These are phyloP conservation scores for Dufourea novaeangliae DNA, from an alignment of 1,140 invertebrate genomes.

Conservation along the genomic window DNA sequence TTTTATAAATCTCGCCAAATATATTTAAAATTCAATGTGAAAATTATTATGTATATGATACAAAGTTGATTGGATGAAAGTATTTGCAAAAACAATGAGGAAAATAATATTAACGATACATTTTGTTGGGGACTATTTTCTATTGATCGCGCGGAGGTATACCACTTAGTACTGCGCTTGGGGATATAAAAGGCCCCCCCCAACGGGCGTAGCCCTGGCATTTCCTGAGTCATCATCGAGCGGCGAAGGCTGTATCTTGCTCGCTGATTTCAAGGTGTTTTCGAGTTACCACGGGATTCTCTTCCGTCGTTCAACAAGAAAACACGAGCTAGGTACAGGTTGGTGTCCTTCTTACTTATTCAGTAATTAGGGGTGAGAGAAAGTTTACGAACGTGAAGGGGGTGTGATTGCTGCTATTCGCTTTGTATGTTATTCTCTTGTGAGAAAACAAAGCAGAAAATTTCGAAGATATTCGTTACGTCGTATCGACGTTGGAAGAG, in stretches of 20 bases:
- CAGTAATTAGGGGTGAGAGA: conserved; percentile 46
- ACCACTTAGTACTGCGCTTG: conserved; percentile 20
- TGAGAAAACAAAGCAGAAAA: background rate
- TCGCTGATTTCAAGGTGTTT: conserved; percentile 41
- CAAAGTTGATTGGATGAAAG: fast-evolving
- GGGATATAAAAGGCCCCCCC: conserved; percentile 63
- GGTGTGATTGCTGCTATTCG: background rate
- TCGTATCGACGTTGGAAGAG: background rate
- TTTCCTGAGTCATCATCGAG: conserved; percentile 49
- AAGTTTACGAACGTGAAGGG: background rate
- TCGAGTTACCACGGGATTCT: conserved; percentile 22
- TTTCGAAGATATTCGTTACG: background rate
- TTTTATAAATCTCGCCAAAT: background rate
- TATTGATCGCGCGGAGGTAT: conserved; percentile 57
- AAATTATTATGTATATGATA: fast-evolving
- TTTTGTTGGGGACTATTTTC: conserved; percentile 66
- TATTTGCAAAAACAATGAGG: background rate
- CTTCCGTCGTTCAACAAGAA: conserved; percentile 55
- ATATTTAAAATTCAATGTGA: background rate
- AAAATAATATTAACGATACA: background rate
- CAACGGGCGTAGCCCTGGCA: conserved; percentile 23
- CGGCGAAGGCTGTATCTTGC: conserved; percentile 58
- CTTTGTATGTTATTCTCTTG: conserved; percentile 4
- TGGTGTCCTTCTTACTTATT: conserved; percentile 70
- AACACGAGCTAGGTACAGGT: conserved; percentile 75